phyloP scores from a whole-genome alignment of 2,113 vertebrate species.

The Chitala chitala region DNA sequence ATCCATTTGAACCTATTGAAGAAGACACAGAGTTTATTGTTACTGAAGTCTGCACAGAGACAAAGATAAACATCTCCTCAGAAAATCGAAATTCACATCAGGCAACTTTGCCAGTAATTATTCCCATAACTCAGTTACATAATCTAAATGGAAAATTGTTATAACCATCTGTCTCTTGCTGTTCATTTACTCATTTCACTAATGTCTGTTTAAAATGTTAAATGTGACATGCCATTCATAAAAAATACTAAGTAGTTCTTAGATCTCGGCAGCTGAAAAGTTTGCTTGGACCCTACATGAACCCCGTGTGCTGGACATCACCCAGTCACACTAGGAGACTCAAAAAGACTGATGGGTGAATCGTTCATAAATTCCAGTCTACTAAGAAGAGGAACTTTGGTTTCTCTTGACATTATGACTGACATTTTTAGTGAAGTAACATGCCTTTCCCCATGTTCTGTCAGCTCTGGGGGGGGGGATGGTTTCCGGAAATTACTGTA shows the following conservation, averaged over 20 bases:
- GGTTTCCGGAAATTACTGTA: neutral
- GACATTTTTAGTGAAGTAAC: neutral
- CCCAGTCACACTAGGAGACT: neutral
- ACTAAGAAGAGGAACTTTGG: neutral
- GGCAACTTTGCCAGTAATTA: neutral
- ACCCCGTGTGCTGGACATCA: neutral
- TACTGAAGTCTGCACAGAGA: neutral
- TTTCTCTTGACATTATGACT: neutral
- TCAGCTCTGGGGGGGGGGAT: neutral
- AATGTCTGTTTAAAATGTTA: conserved; percentile 13
- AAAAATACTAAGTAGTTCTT: no score
- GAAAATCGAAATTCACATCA: neutral
- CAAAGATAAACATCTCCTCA: neutral
- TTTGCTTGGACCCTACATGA: conserved; percentile 3
- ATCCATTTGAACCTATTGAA: neutral
- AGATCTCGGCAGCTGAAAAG: neutral
- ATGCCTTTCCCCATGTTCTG: neutral
- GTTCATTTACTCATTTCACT: conserved; percentile 4
- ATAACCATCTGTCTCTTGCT: conserved; percentile 20
- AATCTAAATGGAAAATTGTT: conserved; percentile 26
- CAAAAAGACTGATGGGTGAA: neutral
- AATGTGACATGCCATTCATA: neutral
- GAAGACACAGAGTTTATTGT: neutral
- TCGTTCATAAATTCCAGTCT: neutral
- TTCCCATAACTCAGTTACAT: conserved; percentile 13